Evolutionary conservation across 2,888 invertebrate genomes (phyloP), one percentile per base, ranked within the genome.

Genomic region (Panopea generosa): DNA sequence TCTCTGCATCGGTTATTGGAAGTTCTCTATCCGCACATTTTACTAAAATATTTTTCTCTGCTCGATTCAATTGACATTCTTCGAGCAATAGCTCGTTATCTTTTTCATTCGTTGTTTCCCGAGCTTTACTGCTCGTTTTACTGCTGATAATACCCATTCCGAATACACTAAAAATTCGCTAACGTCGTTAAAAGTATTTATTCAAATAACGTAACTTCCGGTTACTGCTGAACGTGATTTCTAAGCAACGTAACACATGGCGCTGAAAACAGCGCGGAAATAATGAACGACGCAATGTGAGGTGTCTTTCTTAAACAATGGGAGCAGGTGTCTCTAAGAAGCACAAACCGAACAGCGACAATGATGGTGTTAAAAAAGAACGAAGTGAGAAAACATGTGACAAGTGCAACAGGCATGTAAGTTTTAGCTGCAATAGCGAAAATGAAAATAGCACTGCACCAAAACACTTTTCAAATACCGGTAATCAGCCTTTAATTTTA

Each of bases 121-220:
- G 52, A 3, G 22, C 22, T 20, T 24, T 22, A 22, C 22, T 2
- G 18, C 20, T 20, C 4, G 18, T 16, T 53, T 63, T 63, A 53
- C 63, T 63, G 43, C 18, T 43, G 11, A 52, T 52, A 26, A 40
- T 26, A 3, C 63, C 63, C 63, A 63, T 63, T 52, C 14, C 45
- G 45, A n/a, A 11, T 33, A 33, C 11, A 4, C 11, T 33, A 11
- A 33, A 33, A 33, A 7, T 33, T 33, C 4, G 33, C 4, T 11
- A 33, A 33, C 11, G 33, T 33, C 33, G 33, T 33, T 11, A 11
- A 33, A 33, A 33, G 4, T 33, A 33, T 11, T 4, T 33, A 7
- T 33, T 33, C 33, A 14, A 22, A 26, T 56, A 52, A 74, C 76
- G 71, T 76, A 65, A 76, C 56, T 50, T 76, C 75, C 70, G 53